Evolutionary conservation across 2,113 vertebrate species (phyloP), one percentile per base, ranked within the genome.

Genomic region (Cyphomyrus discorhynchus): DNA sequence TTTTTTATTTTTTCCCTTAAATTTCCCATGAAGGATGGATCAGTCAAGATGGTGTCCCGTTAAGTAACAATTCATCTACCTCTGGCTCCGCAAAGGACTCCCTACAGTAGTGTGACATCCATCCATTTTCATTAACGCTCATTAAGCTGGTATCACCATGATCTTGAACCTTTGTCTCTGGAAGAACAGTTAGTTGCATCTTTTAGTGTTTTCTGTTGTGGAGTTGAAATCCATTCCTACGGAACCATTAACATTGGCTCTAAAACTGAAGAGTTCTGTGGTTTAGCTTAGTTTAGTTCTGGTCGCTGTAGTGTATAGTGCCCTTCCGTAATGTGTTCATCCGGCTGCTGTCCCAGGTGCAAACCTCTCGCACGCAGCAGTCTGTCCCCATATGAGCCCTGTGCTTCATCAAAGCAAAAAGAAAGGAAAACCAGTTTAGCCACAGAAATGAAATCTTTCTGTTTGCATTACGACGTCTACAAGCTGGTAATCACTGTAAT

Each of bases 401-500:
- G 15, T 80, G 39, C 35, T 42, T 80, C 74, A 80, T 39, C 74
- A 42, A 80, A 80, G 13, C 35, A 47, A 42, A 84, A 90, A 50
- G 83, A 90, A 19, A 9, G 45, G 58, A 56, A 49, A 66, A 45
- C 21, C 46, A 56, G 82, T 92, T 92, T 89, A 88, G 90, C 91
- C 27, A 15, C 77, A 80, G 53, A 89, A 92, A 91, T 80, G 3
- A 85, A 89, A 47, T 88, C 70, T 94, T 96, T 90, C 91, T 53
- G 47, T 90, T 77, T 97, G 96, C 49, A 1, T 87, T 56, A 87
- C 96, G 95, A 96, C 96, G 97, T 97, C 96, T 97, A 96, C 96
- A 95, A 97, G 96, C 95, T 91, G 94, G 95, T 97, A 96, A 97
- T 97, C 96, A 96, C 95, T 92, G 94, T 95, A 95, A 97, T 97